phyloP scores from a whole-genome alignment of 2,797 vertebrate species.

The Apodemus agrarius region DNA sequence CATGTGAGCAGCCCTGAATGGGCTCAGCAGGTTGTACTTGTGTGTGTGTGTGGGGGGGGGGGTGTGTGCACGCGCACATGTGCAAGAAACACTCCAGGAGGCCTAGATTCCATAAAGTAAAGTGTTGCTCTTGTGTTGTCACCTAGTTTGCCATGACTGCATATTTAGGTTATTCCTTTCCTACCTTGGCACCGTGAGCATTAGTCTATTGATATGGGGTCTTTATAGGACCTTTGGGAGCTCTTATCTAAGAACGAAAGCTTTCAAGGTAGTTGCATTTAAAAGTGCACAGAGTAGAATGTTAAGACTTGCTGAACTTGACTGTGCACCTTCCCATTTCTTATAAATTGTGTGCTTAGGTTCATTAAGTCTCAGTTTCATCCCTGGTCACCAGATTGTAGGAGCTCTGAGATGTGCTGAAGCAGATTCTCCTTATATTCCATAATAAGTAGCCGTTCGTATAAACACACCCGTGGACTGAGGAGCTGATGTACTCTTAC shows the following conservation, averaged over 20 bases:
- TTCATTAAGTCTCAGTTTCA: conserved; percentile 45
- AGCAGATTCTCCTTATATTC: neutral
- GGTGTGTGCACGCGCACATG: neutral
- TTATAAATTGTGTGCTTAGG: neutral
- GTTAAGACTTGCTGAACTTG: neutral
- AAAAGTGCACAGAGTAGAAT: conserved; percentile 45
- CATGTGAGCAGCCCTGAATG: neutral
- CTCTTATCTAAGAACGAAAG: conserved; percentile 6
- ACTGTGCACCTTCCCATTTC: neutral
- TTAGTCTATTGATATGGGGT: neutral
- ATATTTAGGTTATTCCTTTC: neutral
- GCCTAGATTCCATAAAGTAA: neutral
- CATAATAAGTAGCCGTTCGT: conserved; percentile 1
- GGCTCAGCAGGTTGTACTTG: neutral
- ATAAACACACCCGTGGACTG: conserved; percentile 12
- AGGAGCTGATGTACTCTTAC: conserved; percentile 12
- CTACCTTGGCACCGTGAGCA: neutral
- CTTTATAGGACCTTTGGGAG: neutral
- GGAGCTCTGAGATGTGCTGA: neutral
- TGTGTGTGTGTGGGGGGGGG: neutral
- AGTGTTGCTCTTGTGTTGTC: neutral
- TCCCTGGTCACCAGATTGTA: neutral
- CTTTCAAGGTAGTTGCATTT: neutral
- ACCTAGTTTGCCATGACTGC: neutral
- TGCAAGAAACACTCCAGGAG: conserved; percentile 39